Conservation (phyloP, 2,113 vertebrate genomes). For the Erinaceus europaeus region DNA sequence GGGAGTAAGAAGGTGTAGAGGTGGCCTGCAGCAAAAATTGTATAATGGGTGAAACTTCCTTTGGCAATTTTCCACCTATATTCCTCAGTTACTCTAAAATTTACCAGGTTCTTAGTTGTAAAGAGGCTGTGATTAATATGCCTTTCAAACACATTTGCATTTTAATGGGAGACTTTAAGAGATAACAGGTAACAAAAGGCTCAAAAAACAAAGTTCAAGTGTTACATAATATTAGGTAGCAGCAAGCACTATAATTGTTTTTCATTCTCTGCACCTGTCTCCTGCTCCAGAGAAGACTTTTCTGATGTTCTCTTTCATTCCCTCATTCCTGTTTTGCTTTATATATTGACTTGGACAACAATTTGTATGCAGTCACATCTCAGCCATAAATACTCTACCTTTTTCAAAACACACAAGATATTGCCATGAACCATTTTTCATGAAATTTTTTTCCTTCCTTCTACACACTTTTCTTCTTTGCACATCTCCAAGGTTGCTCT, state of each 20-base stretch:
- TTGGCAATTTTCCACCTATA: conserved; percentile 49
- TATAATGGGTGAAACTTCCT: conserved; percentile 24
- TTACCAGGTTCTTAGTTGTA: conserved; percentile 39
- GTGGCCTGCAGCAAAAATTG: conserved; percentile 57
- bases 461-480: neutral
- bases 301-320: neutral
- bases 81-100: conserved; percentile 39
- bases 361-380: neutral
- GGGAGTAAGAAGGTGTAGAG: neutral
- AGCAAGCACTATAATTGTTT: neutral
- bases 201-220: conserved; percentile 33
- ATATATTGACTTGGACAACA: neutral
- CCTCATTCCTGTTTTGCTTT: neutral
- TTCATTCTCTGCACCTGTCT: no score
- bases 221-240: neutral
- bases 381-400: neutral
- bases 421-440: neutral
- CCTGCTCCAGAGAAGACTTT: neutral
- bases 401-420: neutral
- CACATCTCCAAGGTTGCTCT: neutral
- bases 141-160: conserved; percentile 58
- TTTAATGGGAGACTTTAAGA: conserved; percentile 45
- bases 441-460: neutral
- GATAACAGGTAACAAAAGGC: conserved; percentile 35
- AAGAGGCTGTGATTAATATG: conserved; percentile 54